Percentiles rank a stretch among this genome's conserved stretches.
Evolutionary conservation across 2,113 vertebrate genomes (phyloP).

Genomic region (Corynorhinus townsendii): DNA sequence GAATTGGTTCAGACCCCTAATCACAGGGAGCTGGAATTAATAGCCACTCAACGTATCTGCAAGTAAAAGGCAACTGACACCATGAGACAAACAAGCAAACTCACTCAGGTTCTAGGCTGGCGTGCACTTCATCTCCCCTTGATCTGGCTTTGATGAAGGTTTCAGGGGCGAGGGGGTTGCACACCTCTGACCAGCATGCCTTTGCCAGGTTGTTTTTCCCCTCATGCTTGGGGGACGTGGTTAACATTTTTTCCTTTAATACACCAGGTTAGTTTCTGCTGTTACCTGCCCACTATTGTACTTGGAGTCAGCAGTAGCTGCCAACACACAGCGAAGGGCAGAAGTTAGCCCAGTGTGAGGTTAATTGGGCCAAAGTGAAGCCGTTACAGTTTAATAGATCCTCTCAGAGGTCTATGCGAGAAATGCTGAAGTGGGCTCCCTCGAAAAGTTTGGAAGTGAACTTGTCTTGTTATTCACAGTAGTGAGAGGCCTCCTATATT

Average conservation of each 20-base stretch:
- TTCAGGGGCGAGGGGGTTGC: background rate
- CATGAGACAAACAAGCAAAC: background rate
- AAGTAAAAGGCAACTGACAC: background rate
- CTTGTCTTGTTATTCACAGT: background rate
- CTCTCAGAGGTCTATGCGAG: background rate
- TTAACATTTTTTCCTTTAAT: background rate
- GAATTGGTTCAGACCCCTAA: background rate
- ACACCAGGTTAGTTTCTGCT: background rate
- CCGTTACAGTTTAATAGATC: background rate
- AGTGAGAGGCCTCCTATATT: background rate
- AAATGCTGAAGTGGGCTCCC: background rate
- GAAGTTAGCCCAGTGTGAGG: slow-evolving; percentile 48
- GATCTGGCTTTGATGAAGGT: background rate
- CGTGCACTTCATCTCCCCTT: background rate
- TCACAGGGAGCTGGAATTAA: background rate
- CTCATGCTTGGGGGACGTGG: background rate
- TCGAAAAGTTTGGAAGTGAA: background rate
- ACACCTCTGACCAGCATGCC: background rate
- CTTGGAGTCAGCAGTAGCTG: slow-evolving; percentile 23
- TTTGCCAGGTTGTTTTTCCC: background rate
- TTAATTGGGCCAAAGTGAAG: slow-evolving; percentile 48
- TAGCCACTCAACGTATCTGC: background rate
- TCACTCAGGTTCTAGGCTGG: background rate
- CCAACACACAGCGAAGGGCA: slow-evolving; percentile 22
- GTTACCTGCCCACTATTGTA: slow-evolving; percentile 24